A percentile compares a stretch with the other conserved stretches of the same genome.
phyloP scores from a whole-genome alignment of 2,888 invertebrate species.

The Uropetala carovei region DNA sequence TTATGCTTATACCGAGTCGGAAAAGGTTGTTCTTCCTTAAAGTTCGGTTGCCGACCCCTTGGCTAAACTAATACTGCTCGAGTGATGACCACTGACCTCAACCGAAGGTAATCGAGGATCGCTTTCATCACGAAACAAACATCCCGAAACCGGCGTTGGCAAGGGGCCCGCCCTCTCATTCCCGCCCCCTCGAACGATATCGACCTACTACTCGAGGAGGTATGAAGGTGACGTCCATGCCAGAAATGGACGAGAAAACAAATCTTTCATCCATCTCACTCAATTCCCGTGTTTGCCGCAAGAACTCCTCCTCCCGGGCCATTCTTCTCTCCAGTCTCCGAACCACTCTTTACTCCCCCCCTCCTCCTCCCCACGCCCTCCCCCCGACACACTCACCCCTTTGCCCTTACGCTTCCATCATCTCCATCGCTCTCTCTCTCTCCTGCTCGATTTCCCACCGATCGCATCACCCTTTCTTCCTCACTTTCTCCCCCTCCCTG shows the following conservation, averaged over 20 bases:
- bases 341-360: constrained; percentile 48
- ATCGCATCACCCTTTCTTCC: neutral
- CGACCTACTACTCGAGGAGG: too few species aligned
- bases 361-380: constrained; percentile 42
- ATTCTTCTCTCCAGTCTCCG: constrained; percentile 52
- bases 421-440: constrained; percentile 13
- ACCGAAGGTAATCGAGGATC: too few species aligned
- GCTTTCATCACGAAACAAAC: too few species aligned
- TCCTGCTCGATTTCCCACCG: constrained; percentile 31
- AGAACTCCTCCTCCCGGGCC: constrained; percentile 32
- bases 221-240: neutral
- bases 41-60: too few species aligned
- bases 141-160: too few species aligned
- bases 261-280: constrained; percentile 53
- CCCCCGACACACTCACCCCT: constrained; percentile 1
- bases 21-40: too few species aligned
- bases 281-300: constrained; percentile 29
- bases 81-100: too few species aligned
- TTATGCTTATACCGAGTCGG: too few species aligned
- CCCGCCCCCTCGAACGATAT: too few species aligned
- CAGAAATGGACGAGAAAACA: constrained; percentile 7
- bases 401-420: neutral
- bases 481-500: neutral
- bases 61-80: too few species aligned
- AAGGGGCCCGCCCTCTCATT: too few species aligned